Base-by-base conservation (phyloP, 2,113 vertebrate species). In the Cyanoramphus novaezelandiae region DNA sequence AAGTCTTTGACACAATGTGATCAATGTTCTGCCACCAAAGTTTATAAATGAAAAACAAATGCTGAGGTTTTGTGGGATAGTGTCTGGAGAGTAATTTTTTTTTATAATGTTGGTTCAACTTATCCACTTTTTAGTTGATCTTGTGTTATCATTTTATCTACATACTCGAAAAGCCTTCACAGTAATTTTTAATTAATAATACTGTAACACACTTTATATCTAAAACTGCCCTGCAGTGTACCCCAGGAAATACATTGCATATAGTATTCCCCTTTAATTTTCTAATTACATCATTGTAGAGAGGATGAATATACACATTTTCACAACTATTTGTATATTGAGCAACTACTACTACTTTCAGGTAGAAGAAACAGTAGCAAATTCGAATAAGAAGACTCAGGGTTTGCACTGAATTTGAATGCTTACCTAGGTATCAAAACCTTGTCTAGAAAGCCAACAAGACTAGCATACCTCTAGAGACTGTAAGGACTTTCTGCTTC, bases 1-100 rank as follows among this genome's bases (percentile, higher is more conserved):
- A 80, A 82, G 52, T 60, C 65, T 87, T 93, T 75, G 80, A 93
- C 71, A 63, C 8, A 47, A 33, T 19, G 18, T 87, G 80, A 96
- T 94, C 81, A 64, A 82, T 82, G 46, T 82, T 85, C 65, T 90
- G 37, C 77, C 76, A 88, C 24, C 11, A 39, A 85, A 57, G 63
- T 91, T 81, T 89, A 57, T 60, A 94, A 89, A 93, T 69, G 13
- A 62, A 84, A 71, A 96, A 41, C 44, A 90, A 91, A 88, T 55
- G 19, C 18, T 39, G 10, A 92, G 8, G 5, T 3, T 57, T 63
- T 92, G 28, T 19, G 31, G 19, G n/a, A 69, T 74, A 31, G 68
- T 72, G 35, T 27, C 39, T 82, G 18, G 28, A 72, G 12, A 64
- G 37, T 60, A 64, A 15, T 17, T 52, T 53, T 77, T 69, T 69